These are phyloP conservation scores for Augochlora pura DNA, from an alignment of 1,140 invertebrate genomes.

Conservation along the genomic window DNA sequence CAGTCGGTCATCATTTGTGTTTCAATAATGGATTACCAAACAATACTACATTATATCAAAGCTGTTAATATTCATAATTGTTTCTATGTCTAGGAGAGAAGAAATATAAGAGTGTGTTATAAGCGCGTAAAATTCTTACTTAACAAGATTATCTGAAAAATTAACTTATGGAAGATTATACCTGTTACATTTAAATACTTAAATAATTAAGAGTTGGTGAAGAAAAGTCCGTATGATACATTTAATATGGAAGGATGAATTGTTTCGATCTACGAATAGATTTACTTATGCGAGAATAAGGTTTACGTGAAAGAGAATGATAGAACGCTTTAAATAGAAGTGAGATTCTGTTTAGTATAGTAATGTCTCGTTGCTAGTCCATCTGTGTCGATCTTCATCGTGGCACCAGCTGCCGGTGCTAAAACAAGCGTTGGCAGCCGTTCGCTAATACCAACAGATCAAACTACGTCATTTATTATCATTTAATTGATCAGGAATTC, in stretches of 20 bases:
- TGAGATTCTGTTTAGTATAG: not conserved
- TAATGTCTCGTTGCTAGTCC: not conserved
- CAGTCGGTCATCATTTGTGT: conserved; percentile 48
- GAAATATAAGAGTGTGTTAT: conserved; percentile 20
- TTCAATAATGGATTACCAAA: conserved; percentile 74
- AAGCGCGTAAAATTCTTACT: conserved; percentile 75
- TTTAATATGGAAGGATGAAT: not conserved
- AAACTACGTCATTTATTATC: no score
- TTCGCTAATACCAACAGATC: no score
- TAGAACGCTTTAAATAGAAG: not conserved
- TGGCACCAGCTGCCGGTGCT: no score
- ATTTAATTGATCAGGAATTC: no score
- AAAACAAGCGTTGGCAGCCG: no score
- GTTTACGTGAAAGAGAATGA: not conserved
- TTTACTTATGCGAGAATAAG: not conserved
- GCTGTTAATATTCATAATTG: conserved; percentile 32
- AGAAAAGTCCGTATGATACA: not conserved
- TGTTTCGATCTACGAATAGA: conserved; percentile 5
- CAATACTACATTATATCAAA: conserved; percentile 30
- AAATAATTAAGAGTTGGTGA: not conserved
- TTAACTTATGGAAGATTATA: conserved; percentile 44
- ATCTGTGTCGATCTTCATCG: no score
- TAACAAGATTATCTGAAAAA: conserved; percentile 69
- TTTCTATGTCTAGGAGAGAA: conserved; percentile 13
- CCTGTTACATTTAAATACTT: conserved; percentile 19